A percentile compares a stretch with the other conserved stretches of the same genome.
phyloP scores from a whole-genome alignment of 2,113 vertebrate genomes.

The Mastomys natalensis region DNA sequence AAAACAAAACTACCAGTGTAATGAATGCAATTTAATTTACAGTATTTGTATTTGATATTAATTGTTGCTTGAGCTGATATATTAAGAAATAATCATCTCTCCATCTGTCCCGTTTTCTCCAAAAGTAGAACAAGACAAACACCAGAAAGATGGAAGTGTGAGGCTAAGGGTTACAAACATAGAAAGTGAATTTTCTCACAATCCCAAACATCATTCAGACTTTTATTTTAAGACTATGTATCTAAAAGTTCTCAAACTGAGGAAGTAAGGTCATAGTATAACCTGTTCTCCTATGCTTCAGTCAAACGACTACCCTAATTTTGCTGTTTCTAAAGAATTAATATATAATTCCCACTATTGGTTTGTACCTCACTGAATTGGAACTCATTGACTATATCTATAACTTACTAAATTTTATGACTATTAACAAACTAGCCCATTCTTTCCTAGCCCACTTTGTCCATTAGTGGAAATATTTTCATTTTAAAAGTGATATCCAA shows the following conservation, averaged over 20 bases:
- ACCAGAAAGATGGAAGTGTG: background rate
- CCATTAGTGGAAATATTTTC: background rate
- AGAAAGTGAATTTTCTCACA: constrained; percentile 32
- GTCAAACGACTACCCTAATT: background rate
- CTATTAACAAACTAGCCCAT: background rate
- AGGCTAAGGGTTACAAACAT: background rate
- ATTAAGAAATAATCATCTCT: background rate
- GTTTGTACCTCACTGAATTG: background rate
- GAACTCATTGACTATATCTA: background rate
- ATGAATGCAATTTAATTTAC: background rate
- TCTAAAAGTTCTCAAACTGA: background rate
- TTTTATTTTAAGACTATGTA: background rate
- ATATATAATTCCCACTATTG: background rate
- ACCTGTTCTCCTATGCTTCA: background rate
- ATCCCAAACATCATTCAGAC: background rate
- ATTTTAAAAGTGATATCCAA: background rate
- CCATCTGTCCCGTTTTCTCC: background rate
- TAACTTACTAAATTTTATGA: constrained; percentile 18
- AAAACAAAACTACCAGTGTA: constrained; percentile 14
- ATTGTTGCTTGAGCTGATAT: background rate
- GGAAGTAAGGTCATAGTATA: background rate
- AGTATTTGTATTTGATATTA: background rate
- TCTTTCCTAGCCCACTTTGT: constrained; percentile 16
- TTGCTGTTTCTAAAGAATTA: background rate
- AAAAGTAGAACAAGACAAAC: background rate